A percentile compares a stretch with the other conserved stretches of the same genome.
These are phyloP conservation scores for Xestia rhomboidea DNA, from an alignment of 2,888 invertebrate genomes.

Conservation along the genomic window DNA sequence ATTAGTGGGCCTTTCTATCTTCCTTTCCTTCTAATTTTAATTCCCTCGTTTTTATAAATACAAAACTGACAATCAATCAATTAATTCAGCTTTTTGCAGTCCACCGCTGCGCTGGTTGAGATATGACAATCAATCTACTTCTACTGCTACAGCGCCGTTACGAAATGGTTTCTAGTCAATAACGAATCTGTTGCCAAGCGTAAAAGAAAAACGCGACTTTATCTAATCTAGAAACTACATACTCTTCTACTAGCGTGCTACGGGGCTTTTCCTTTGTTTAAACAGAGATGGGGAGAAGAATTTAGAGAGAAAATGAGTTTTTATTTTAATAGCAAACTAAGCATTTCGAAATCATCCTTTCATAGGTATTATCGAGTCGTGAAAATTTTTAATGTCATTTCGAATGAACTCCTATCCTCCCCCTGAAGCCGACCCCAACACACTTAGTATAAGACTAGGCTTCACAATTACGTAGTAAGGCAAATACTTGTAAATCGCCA, in stretches of 20 bases:
- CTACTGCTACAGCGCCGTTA: neutral
- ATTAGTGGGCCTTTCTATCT: neutral
- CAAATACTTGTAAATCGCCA: conserved; percentile 41
- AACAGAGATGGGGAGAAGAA: neutral
- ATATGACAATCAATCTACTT: neutral
- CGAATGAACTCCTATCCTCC: neutral
- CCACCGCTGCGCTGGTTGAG: neutral
- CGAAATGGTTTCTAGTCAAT: neutral
- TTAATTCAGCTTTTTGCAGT: neutral
- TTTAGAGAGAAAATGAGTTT: neutral
- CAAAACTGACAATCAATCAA: neutral
- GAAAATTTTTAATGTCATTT: neutral
- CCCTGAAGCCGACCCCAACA: neutral
- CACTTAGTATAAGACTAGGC: conserved; percentile 16
- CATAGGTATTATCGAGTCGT: neutral
- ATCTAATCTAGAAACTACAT: neutral
- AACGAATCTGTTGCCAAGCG: neutral
- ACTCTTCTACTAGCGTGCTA: neutral
- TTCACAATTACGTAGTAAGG: conserved; percentile 21
- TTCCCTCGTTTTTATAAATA: neutral
- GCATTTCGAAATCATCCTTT: neutral
- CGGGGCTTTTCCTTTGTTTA: neutral
- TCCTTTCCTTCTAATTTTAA: neutral
- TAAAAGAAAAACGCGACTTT: neutral
- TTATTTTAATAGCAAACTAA: neutral